Base-by-base conservation (phyloP, 2,888 invertebrate species). In the Frankliniella intonsa region DNA sequence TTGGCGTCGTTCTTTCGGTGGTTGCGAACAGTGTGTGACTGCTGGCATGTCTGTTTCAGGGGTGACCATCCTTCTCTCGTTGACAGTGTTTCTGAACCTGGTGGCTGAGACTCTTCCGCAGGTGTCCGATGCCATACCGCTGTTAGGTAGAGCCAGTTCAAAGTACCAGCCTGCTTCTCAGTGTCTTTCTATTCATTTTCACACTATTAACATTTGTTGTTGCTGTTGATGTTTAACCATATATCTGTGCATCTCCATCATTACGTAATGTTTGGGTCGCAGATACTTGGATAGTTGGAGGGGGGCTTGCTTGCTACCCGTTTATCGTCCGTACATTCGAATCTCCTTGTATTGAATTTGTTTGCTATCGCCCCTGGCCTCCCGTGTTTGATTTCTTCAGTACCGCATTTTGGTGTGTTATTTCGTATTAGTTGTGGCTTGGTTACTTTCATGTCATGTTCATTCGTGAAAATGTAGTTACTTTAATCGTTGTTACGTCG, bases 1-100 rank as follows among this genome's bases (percentile, higher is more conserved):
- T 38, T 3, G 38, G 38, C 38, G 38, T 38, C 38, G 3, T 38
- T 38, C 38, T 38, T n/a, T 11, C 69, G 12, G 25, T 76, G 25
- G 69, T 76, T 76, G 69, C 69, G 25, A 11, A 25, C 69, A 76
- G 69, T 76, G 69, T 76, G 69, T 76, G 69, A 76, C 81, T 81
- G 55, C 51, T 81, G 81, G 51, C 62, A 81, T 81, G 81, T 82
- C 79, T 84, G 93, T 95, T 95, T 89, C 96, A 97, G 97, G 97
- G 94, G 96, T 98, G 90, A 97, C 97, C 90, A 97, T 98, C 91
- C 95, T 98, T 90, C 95, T 99, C 91, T 98, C 98, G 88, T 95
- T 98, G 93, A 98, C 97, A 90, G 98, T 98, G 91, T 98, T 99
- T 93, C 95, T 98, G 90, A 94, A 98, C 91, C 95, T 98, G 94